Evolutionary conservation across 2,888 invertebrate species (phyloP).

Genomic region (Macaria liturata): DNA sequence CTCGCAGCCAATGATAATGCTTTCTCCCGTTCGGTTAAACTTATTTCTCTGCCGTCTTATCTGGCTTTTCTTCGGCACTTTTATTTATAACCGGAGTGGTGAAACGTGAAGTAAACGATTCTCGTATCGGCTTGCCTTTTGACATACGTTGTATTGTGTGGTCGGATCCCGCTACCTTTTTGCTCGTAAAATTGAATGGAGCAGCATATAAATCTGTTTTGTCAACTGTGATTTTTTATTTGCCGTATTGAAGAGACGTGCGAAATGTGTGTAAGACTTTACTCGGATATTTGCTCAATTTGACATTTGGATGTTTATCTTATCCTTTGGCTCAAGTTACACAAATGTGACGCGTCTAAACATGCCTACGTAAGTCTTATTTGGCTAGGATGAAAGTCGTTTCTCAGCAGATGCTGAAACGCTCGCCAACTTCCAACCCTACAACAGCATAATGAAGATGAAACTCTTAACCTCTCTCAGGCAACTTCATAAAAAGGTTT

Average conservation of each 20-base stretch:
- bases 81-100: constrained; percentile 78
- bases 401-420: too few relatives aligned
- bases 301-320: neutral
- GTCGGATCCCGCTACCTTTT: constrained; percentile 37
- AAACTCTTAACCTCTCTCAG: constrained; percentile 10
- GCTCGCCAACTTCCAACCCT: constrained; percentile 4
- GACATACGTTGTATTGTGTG: constrained; percentile 56
- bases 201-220: constrained; percentile 14
- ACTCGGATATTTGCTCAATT: neutral
- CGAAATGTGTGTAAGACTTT: neutral
- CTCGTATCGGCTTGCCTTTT: constrained; percentile 61
- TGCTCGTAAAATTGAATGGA: constrained; percentile 23
- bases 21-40: constrained; percentile 81
- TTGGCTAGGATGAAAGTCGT: too few relatives aligned
- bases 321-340: too few relatives aligned
- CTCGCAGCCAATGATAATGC: constrained; percentile 82
- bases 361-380: too few relatives aligned
- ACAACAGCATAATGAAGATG: constrained; percentile 18
- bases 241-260: neutral
- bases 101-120: constrained; percentile 73
- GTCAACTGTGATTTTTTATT: constrained; percentile 12
- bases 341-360: too few relatives aligned
- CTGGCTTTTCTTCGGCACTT: constrained; percentile 76
- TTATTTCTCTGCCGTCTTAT: constrained; percentile 81
- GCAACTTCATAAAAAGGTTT: constrained; percentile 19